phyloP scores from a whole-genome alignment of 2,113 vertebrate genomes.

The Acanthochromis polyacanthus region DNA sequence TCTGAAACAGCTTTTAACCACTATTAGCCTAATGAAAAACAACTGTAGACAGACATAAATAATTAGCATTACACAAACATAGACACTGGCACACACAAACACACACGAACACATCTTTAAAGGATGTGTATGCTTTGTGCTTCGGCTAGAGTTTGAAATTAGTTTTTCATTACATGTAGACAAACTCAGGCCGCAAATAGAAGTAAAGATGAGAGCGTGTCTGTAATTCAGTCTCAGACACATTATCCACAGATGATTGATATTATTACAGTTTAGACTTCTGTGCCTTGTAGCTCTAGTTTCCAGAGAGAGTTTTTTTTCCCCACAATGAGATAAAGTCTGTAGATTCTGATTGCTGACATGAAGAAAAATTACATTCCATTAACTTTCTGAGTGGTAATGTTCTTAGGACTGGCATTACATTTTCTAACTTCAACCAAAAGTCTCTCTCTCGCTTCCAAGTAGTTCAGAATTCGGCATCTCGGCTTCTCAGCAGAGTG shows the following conservation, averaged over 20 bases:
- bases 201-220: conserved; percentile 10
- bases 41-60: conserved; percentile 69
- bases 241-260: background rate
- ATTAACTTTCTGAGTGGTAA: background rate
- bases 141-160: conserved; percentile 8
- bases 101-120: conserved; percentile 15
- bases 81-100: conserved; percentile 22
- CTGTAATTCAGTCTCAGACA: conserved; percentile 3
- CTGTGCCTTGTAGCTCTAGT: background rate
- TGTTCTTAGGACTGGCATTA: background rate
- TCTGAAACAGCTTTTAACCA: conserved; percentile 75
- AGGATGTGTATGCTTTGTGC: conserved; percentile 16
- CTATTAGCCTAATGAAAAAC: conserved; percentile 80
- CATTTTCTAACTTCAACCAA: background rate
- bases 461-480: too few relatives aligned
- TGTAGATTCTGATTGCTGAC: conserved; percentile 20
- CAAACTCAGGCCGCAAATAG: conserved; percentile 7
- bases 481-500: too few relatives aligned
- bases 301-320: background rate
- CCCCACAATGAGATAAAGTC: conserved; percentile 5
- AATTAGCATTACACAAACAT: conserved; percentile 59
- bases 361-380: conserved; percentile 21
- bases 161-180: conserved; percentile 16
- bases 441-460: too few relatives aligned
- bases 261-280: background rate